Base-by-base conservation (phyloP, 2,888 invertebrate species). In the Suillia variegata region DNA sequence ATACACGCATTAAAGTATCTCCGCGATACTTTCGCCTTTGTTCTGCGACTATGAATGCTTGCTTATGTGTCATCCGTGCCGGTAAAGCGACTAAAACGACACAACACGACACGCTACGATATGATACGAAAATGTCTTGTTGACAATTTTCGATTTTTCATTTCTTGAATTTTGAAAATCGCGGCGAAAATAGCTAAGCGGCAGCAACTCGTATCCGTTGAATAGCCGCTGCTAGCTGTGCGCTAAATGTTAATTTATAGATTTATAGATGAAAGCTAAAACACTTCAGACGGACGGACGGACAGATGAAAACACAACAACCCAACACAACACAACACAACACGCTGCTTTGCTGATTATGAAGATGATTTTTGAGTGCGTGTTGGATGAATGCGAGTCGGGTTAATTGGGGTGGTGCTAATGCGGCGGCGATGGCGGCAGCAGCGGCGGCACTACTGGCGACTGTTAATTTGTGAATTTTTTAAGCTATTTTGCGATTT, bases 131-230 rank as follows among this genome's bases (percentile, higher is more conserved):
- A 18, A 4, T 33, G 33, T 33, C 18, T 54, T 45, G 62, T 59
- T 64, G 66, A 64, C 61, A 67, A 66, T 63, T 66, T 67, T 67
- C 66, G 66, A 66, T 67, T 67, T 67, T 66, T 67, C 66, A 66
- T 66, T 64, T 66, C 62, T 61, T 58, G 59, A 3, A 6, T 45
- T 8, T 45, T 58, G 59, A 63, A 63, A 59, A 49, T 49, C 45
- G 47, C 54, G 12, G 61, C 54, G 50, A 61, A 63, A 58, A 51
- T 51, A n/a, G n/a, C n/a, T n/a, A n/a, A n/a, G n/a, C n/a, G n/a
- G n/a, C n/a, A n/a, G n/a, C n/a, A n/a, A n/a, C n/a, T n/a, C n/a
- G n/a, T n/a, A n/a, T n/a, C n/a, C n/a, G n/a, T n/a, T n/a, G n/a
- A n/a, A n/a, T n/a, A n/a, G n/a, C n/a, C n/a, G n/a, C n/a, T n/a